Evolutionary conservation across 1,140 invertebrate genomes (phyloP).

Genomic region (Drosophila jambulina): DNA sequence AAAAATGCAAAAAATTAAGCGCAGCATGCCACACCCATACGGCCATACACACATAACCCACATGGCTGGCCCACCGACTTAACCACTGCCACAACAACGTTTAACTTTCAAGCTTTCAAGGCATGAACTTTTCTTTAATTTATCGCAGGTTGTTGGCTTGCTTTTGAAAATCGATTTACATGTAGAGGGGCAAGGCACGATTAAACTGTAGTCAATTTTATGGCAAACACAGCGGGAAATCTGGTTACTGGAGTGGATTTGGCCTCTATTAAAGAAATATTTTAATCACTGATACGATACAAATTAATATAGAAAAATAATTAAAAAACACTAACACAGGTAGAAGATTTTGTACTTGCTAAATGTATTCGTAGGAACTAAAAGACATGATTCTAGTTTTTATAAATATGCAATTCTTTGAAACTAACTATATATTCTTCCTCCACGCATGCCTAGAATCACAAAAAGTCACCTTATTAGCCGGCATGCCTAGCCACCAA

Average conservation of each 20-base stretch:
- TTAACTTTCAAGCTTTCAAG: constrained; percentile 31
- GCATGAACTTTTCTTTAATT: constrained; percentile 18
- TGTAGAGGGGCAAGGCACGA: constrained; percentile 6
- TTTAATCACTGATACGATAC: not conserved
- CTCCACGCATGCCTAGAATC: constrained; percentile 16
- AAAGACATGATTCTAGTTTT: no score
- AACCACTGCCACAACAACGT: constrained; percentile 23
- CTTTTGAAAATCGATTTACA: constrained; percentile 66
- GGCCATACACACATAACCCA: constrained; percentile 22
- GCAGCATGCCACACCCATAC: constrained; percentile 58
- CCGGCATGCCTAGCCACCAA: constrained; percentile 26
- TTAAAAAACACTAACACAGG: no score
- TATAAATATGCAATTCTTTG: not conserved
- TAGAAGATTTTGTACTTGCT: not conserved
- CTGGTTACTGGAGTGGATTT: not conserved
- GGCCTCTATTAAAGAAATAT: not conserved
- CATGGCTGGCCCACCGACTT: constrained; percentile 5
- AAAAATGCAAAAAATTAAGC: constrained; percentile 70
- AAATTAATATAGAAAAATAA: no score
- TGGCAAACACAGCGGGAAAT: not conserved
- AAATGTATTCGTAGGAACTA: not conserved
- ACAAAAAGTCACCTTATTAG: constrained; percentile 4
- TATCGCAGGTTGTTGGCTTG: constrained; percentile 52
- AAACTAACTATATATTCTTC: not conserved
- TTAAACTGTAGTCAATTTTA: not conserved